phyloP scores from a whole-genome alignment of 1,140 invertebrate genomes.

The Brachystomella parvula region DNA sequence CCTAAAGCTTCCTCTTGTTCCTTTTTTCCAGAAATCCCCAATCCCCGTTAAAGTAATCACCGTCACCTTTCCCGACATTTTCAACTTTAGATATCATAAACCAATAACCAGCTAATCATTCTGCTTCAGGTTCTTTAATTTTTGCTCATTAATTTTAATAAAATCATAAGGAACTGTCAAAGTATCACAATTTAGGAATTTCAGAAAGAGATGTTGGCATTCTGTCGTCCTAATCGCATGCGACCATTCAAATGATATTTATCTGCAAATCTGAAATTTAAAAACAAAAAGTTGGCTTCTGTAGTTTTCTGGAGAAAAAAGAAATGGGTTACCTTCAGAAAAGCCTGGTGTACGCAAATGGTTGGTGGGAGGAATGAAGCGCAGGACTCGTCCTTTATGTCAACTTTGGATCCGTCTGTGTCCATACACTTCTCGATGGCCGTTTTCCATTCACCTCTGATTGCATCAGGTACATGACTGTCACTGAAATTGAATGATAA shows the following conservation, averaged over 20 bases:
- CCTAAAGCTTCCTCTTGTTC: too few relatives aligned
- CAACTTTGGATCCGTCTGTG: slow-evolving; percentile 11
- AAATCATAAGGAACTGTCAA: too few relatives aligned
- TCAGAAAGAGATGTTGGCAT: too few relatives aligned
- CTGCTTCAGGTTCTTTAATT: too few relatives aligned
- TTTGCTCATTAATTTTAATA: too few relatives aligned
- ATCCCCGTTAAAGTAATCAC: too few relatives aligned
- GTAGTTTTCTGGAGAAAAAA: neutral
- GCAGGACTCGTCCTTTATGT: slow-evolving; percentile 7
- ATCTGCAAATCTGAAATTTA: neutral
- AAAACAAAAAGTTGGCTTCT: neutral
- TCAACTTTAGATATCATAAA: too few relatives aligned
- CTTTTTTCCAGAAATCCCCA: too few relatives aligned
- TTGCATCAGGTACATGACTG: slow-evolving; percentile 9
- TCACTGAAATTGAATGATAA: slow-evolving; percentile 16
- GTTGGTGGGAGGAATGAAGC: slow-evolving; percentile 10
- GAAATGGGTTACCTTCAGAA: slow-evolving; percentile 15
- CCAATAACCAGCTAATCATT: too few relatives aligned
- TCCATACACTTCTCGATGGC: slow-evolving; percentile 26
- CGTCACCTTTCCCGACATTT: too few relatives aligned
- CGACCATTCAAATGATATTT: too few relatives aligned
- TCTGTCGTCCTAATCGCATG: too few relatives aligned
- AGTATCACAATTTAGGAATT: neutral
- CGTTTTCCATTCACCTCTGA: slow-evolving; percentile 16
- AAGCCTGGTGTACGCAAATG: slow-evolving; percentile 11